Evolutionary conservation across 2,797 vertebrate genomes (phyloP), one percentile per base, ranked within the genome.

Genomic region (Peromyscus attwateri): DNA sequence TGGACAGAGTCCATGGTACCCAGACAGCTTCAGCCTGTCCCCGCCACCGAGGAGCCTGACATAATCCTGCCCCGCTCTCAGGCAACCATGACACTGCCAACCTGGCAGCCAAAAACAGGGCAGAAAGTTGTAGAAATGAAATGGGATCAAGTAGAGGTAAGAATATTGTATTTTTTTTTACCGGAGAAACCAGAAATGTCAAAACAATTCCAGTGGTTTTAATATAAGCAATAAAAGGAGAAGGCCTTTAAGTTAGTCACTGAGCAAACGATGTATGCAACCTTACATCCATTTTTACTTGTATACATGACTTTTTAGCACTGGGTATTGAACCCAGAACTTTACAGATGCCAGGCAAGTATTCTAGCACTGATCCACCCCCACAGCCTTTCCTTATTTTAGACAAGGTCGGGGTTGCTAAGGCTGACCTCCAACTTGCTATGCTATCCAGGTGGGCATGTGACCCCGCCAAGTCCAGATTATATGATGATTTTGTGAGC

Each of bases 141-240:
- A 62, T 99, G 99, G 99, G 99, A 99, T 97, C 99, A 99, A 95
- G 99, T 99, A 91, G 99, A 99, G 99, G 99, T 99, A 97, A 99
- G 98, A 81, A 82, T 14, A 0, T 88, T 27, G 71, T 13, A 3
- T 46, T 46, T 46, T 46, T 94, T 95, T 89, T 34, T 46, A 75
- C 13, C 6, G 31, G 9, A 49, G 87, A 55, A 83, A 31, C 29
- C 23, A 16, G 37, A 34, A n/a, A 7, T 4, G 46, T 73, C 68
- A 34, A 81, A 80, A 31, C 71, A 52, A 94, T 46, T 21, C 62
- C 34, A 17, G 73, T 6, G 23, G 31, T 73, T 87, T 68, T 88
- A 29, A 37, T 4, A 34, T 43, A 52, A 81, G 88, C 64, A 19
- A 6, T 52, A 73, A 81, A 83, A 62, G 19, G 3, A 43, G n/a